phyloP scores from a whole-genome alignment of 2,113 vertebrate species.

The Haemorhous mexicanus region DNA sequence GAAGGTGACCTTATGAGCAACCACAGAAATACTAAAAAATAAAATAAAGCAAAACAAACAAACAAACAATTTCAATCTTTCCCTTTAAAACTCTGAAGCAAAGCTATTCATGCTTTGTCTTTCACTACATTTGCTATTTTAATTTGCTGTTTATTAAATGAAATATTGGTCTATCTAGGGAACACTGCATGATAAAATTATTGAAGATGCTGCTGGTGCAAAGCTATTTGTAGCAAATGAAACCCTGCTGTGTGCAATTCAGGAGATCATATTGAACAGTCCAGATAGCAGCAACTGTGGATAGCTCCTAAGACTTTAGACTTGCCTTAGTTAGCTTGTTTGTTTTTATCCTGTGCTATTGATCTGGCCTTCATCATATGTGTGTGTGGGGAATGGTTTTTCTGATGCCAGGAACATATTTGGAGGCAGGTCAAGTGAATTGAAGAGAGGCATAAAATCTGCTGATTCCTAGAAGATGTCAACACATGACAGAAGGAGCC shows the following conservation, averaged over 20 bases:
- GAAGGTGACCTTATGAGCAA: constrained; percentile 79
- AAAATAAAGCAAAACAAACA: background rate
- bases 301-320: constrained; percentile 51
- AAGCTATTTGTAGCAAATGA: constrained; percentile 73
- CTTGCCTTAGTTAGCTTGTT: constrained; percentile 59
- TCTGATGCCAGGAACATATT: constrained; percentile 39
- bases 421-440: constrained; percentile 53
- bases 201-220: constrained; percentile 64
- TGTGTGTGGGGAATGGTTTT: constrained; percentile 56
- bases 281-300: constrained; percentile 54
- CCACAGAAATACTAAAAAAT: constrained; percentile 54
- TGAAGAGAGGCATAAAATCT: constrained; percentile 53
- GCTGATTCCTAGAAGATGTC: constrained; percentile 62
- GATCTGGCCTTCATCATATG: constrained; percentile 61
- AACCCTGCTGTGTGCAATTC: constrained; percentile 71
- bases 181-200: constrained; percentile 65
- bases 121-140: constrained; percentile 56
- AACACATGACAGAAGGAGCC: constrained; percentile 31
- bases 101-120: constrained; percentile 41
- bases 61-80: constrained; percentile 5
- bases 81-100: constrained; percentile 47
- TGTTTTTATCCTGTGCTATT: constrained; percentile 57
- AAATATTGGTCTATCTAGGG: constrained; percentile 60
- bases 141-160: constrained; percentile 71
- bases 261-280: constrained; percentile 66